Base-by-base conservation (phyloP, 2,797 vertebrate species). In the Cottoperca gobio region DNA sequence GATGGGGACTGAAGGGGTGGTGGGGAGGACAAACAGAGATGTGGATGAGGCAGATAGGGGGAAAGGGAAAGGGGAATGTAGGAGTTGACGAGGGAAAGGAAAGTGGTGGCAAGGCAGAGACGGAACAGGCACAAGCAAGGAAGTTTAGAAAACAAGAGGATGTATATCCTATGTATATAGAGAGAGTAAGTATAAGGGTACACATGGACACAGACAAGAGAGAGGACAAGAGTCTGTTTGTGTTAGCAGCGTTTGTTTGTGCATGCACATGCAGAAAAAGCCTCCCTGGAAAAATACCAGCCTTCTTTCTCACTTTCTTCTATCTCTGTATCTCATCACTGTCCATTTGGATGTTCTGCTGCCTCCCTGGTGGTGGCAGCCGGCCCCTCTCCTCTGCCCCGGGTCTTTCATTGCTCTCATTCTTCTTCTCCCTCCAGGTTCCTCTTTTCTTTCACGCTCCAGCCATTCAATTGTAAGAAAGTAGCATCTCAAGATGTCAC, bases 251-350 rank as follows among this genome's bases (percentile, higher is more conserved):
- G 43, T 55, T 8, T 64, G 58, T 63, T 60, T 75, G 76, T 40
- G 37, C 14, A 7, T 48, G 45, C 54, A 72, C 35, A 31, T 70
- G 73, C 80, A 73, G 50, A 63, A 43, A 11, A 50, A 62, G 24
- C 21, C 53, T 85, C 76, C 64, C 65, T 90, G 84, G 83, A 92
- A 93, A 91, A 86, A 83, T 82, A 93, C 91, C 88, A 87, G 78
- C 48, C 73, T 80, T 82, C 75, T 73, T 83, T 89, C 64, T 68
- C 77, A 58, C 70, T 80, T 82, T 75, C 74, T 83, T 90, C 65
- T 62, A 82, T 54, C 24, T 54, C 37, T 88, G 71, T 79, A 33
- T 33, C 31, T 8, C n/a, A 53, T 88, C 79, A 76, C 72, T 73
- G 82, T 58, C 70, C 54, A 77, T 77, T 78, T 83, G 80, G 73